Evolutionary conservation across 2,888 invertebrate genomes (phyloP), one percentile per base, ranked within the genome.

Genomic region (Mantis religiosa): DNA sequence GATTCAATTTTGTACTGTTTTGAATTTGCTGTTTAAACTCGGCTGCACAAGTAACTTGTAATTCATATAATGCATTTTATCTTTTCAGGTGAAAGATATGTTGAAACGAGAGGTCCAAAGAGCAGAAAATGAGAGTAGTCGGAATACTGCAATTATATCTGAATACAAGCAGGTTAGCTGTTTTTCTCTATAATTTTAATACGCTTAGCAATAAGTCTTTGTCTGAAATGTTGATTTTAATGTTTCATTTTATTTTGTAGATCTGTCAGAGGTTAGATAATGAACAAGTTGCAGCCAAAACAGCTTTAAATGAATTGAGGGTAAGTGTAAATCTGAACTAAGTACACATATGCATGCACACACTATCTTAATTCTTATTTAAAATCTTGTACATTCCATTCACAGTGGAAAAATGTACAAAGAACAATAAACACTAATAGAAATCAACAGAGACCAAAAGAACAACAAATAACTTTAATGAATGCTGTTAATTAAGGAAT

Each of bases 221-320:
- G 3, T 8, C 2, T 28, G 20, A 84, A 30, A 34, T 84, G 8
- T 84, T 9, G 4, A 34, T 14, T 27, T 28, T 20, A 30, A 84
- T 34, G 28, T 28, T 20, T 30, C 28, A 30, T 86, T 91, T 93
- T 93, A 94, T 71, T 91, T 94, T 94, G 14, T 94, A 96, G 93
- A 96, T 99, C 87, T 97, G 98, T 93, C 97, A 97, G 91, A 95
- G 98, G 2, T 94, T 98, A 88, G 98, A 98, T 93, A 95, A 95
- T 90, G 97, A 98, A 92, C 95, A 97, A 91, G 95, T 96, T 90
- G 94, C 95, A 34, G 94, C 95, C 28, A 96, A 95, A 92, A 95
- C 95, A 86, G 95, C 95, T 89, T 92, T 96, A 88, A 94, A 95
- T 89, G 94, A 95, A 91, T 93, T 97, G 84, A 96, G 95, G 94